A percentile compares a stretch with the other conserved stretches of the same genome.
Conservation (phyloP, 2,888 invertebrate genomes). For the Dynastes grantii region DNA sequence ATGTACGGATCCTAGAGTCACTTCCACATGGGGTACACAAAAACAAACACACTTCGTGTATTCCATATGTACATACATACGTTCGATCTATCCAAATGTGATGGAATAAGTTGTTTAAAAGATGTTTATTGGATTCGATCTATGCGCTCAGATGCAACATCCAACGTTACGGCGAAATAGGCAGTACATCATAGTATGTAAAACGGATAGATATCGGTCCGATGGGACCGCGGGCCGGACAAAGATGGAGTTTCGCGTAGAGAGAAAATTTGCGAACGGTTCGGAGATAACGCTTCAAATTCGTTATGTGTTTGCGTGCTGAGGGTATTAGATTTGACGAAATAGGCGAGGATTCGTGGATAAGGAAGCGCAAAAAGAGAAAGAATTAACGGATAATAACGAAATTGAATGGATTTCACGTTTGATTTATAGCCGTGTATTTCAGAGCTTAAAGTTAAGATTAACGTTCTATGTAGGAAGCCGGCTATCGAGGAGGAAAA, state of each 20-base stretch:
- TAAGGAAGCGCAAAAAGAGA: constrained; percentile 17
- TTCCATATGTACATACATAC: constrained; percentile 12
- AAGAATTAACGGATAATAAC: constrained; percentile 10
- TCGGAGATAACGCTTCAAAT: constrained; percentile 58
- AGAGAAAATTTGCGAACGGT: constrained; percentile 4
- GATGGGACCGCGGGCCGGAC: constrained; percentile 1
- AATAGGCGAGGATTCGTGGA: constrained; percentile 3
- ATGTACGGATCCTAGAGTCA: constrained; percentile 4
- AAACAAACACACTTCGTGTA: constrained; percentile 56
- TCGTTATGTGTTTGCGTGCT: constrained; percentile 45
- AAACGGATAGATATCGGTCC: constrained; percentile 54
- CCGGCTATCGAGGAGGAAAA: too few species aligned
- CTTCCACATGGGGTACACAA: constrained; percentile 41
- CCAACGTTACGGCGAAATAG: constrained; percentile 55
- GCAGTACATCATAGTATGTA: constrained; percentile 56
- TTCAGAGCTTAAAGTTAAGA: not conserved
- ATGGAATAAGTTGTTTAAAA: constrained; percentile 59
- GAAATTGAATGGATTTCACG: constrained; percentile 7
- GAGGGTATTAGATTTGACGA: constrained; percentile 25
- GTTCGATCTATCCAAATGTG: constrained; percentile 49
- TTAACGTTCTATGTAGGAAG: not conserved
- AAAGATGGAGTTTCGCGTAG: constrained; percentile 13
- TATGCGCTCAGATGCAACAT: constrained; percentile 55
- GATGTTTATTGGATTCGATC: constrained; percentile 59
- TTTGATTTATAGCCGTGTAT: not conserved